Evolutionary conservation across 2,113 vertebrate genomes (phyloP).

Genomic region (Gasterosteus aculeatus): DNA sequence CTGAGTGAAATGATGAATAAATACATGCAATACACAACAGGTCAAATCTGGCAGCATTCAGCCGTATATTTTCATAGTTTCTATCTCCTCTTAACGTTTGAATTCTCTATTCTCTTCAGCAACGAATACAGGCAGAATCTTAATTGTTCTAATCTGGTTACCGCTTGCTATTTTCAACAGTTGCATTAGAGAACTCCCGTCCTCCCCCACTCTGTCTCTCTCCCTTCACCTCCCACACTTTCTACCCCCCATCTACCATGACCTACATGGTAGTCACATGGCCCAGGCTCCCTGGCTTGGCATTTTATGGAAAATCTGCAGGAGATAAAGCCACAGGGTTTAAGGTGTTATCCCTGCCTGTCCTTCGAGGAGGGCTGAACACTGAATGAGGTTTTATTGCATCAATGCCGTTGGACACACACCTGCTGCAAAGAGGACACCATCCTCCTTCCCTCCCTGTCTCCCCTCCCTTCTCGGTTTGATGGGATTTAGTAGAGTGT

Average conservation of each 20-base stretch:
- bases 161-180: conserved; percentile 83
- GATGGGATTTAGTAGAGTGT: conserved; percentile 79
- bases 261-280: conserved; percentile 86
- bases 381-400: conserved; percentile 81
- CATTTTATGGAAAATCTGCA: conserved; percentile 84
- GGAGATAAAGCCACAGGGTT: conserved; percentile 82
- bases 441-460: conserved; percentile 52
- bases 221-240: conserved; percentile 66
- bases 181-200: conserved; percentile 77
- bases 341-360: conserved; percentile 80
- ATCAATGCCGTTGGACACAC: conserved; percentile 78
- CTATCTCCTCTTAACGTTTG: conserved; percentile 15
- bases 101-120: conserved; percentile 46
- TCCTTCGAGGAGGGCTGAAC: conserved; percentile 80
- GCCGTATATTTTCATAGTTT: neutral
- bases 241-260: conserved; percentile 79
- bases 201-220: conserved; percentile 56
- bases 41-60: neutral
- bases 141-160: conserved; percentile 84
- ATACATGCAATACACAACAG: neutral
- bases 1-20: neutral
- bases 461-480: conserved; percentile 67
- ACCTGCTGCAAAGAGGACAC: conserved; percentile 73
- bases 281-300: conserved; percentile 74
- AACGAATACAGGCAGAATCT: conserved; percentile 72